phyloP scores from a whole-genome alignment of 1,140 invertebrate species.

The Listronotus bonariensis region DNA sequence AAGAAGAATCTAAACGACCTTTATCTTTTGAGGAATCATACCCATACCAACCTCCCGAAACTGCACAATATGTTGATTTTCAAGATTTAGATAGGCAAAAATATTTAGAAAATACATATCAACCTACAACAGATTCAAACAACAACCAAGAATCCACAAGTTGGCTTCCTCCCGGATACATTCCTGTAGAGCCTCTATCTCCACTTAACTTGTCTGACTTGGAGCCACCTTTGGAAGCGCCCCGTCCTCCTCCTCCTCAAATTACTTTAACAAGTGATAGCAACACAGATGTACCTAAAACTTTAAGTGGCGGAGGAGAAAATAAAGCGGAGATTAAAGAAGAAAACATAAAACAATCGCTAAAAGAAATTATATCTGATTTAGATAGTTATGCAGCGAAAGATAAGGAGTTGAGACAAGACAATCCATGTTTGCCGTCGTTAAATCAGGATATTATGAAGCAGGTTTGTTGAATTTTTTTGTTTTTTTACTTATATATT shows the following conservation, averaged over 20 bases:
- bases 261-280: conserved; percentile 28
- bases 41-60: too few relatives aligned
- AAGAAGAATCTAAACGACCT: too few relatives aligned
- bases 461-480: conserved; percentile 5
- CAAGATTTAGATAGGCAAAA: conserved; percentile 6
- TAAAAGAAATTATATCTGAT: conserved; percentile 66
- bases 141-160: conserved; percentile 19
- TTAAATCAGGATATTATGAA: conserved; percentile 20
- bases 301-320: neutral
- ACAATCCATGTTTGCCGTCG: conserved; percentile 7
- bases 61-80: conserved; percentile 6
- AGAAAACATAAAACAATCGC: conserved; percentile 61
- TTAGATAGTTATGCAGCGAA: conserved; percentile 62
- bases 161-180: conserved; percentile 32
- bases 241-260: conserved; percentile 15
- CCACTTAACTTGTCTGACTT: conserved; percentile 37
- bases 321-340: conserved; percentile 58
- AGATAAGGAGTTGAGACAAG: conserved; percentile 47
- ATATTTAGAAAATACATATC: neutral
- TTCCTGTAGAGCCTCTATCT: conserved; percentile 37
- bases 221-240: neutral
- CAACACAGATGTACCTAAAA: conserved; percentile 4
- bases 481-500: too few relatives aligned
- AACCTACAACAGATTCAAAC: conserved; percentile 19
- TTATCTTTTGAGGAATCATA: too few relatives aligned